Base-by-base conservation (phyloP, 2,113 vertebrate species). In the Stercorarius parasiticus region DNA sequence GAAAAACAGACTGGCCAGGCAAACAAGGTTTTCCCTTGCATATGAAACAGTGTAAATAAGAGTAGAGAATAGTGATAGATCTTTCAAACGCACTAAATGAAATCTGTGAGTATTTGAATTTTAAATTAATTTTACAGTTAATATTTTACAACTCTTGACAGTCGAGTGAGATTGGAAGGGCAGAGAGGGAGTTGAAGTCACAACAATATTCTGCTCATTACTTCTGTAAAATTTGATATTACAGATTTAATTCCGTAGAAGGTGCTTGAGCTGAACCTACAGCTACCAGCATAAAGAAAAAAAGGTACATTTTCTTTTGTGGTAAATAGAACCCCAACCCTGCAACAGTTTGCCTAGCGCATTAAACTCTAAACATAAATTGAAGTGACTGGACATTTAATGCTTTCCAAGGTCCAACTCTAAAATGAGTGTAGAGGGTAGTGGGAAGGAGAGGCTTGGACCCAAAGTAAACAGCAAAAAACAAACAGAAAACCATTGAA, bases 401-500 rank as follows among this genome's bases (percentile, higher is more conserved):
- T 18, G 30, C 26, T 82, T 95, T 91, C 38, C 8, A 4, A 85
- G 23, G 53, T 64, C 42, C 55, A 88, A 18, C 45, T 82, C 62
- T 91, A 34, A 91, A 86, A 50, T 27, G 15, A 77, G 5, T 15
- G 32, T 36, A 22, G 34, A 47, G 43, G 11, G 17, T 74, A 79
- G 15, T 40, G 47, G 19, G 64, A 26, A 83, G 42, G 72, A 92
- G 56, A 77, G 59, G 58, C 82, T 95, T 83, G 38, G 43, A 83
- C 69, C 83, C 91, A 93, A 97, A 95, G 89, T 85, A 95, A 93
- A 83, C 58, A 88, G 66, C 30, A 82, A 83, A 96, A 87, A 61
- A 1, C 73, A 96, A 95, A 82, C 78, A 86, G 49, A 82, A 94
- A 88, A 52, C 49, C 66, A 6, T 9, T 93, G 78, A 82, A 86